phyloP scores from a whole-genome alignment of 2,113 vertebrate genomes.

The Natator depressus region DNA sequence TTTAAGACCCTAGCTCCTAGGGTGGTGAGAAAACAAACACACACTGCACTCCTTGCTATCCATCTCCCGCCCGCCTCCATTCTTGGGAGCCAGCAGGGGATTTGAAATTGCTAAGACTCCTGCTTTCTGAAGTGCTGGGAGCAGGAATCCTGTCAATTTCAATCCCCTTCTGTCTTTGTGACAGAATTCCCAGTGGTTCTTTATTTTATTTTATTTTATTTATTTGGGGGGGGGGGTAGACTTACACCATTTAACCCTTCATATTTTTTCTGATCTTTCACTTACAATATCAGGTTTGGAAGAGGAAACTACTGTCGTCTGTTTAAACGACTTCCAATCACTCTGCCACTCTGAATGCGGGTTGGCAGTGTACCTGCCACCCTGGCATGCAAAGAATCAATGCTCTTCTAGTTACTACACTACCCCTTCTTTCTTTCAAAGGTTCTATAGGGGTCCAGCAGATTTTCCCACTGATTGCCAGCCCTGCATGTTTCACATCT shows the following conservation, averaged over 20 bases:
- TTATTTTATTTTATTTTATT: neutral
- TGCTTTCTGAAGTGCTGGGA: constrained; percentile 43
- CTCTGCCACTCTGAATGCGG: neutral
- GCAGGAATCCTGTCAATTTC: constrained; percentile 53
- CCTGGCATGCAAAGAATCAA: neutral
- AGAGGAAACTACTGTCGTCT: neutral
- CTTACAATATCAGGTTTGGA: neutral
- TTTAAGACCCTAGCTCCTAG: constrained; percentile 53
- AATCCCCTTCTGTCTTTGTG: constrained; percentile 11
- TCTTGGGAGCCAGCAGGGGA: constrained; percentile 55
- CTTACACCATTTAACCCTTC: neutral
- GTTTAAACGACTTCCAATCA: neutral
- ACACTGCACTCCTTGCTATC: neutral
- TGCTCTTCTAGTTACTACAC: neutral
- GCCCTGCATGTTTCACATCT: neutral
- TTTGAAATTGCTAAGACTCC: constrained; percentile 52
- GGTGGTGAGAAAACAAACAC: constrained; percentile 69
- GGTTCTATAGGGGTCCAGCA: neutral
- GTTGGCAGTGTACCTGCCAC: neutral
- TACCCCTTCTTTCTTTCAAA: neutral
- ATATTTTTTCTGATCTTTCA: neutral
- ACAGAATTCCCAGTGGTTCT: constrained; percentile 1
- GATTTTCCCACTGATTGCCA: neutral
- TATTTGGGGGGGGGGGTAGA: neutral
- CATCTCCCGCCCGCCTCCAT: constrained; percentile 64